A percentile compares a stretch with the other conserved stretches of the same genome.
Conservation (phyloP, 2,888 invertebrate genomes). For the Acrobeloides nanus region DNA sequence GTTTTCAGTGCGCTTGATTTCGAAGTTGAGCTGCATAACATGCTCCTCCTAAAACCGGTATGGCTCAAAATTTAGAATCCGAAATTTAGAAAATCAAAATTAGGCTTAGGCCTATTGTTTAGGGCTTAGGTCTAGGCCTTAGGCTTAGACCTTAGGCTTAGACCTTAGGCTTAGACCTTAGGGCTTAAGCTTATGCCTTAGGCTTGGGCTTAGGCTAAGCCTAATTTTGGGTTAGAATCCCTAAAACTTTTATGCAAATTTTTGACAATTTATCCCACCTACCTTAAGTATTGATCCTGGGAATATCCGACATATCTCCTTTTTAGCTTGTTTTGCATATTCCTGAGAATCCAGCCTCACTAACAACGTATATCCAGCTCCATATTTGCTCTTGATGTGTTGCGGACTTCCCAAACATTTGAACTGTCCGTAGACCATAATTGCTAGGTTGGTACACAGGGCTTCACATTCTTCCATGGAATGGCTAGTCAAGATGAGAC, state of each 20-base stretch:
- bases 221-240: not conserved
- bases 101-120: too few relatives aligned
- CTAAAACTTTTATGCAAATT: not conserved
- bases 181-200: too few relatives aligned
- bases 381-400: constrained; percentile 63
- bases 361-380: constrained; percentile 26
- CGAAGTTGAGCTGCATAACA: constrained; percentile 57
- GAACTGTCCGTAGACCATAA: constrained; percentile 70
- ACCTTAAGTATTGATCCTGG: too few relatives aligned
- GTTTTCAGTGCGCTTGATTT: constrained; percentile 52
- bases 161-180: too few relatives aligned
- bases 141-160: too few relatives aligned
- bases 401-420: constrained; percentile 69
- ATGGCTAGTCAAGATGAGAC: constrained; percentile 67
- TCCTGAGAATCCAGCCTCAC: constrained; percentile 13
- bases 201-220: too few relatives aligned
- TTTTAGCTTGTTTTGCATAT: constrained; percentile 8
- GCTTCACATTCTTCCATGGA: constrained; percentile 83
- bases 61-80: too few relatives aligned
- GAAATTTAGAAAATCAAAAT: too few relatives aligned
- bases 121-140: too few relatives aligned
- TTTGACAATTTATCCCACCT: too few relatives aligned
- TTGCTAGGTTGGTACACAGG: constrained; percentile 69
- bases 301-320: too few relatives aligned
- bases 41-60: constrained; percentile 46